Conservation (phyloP, 2,113 vertebrate species). For the Columba livia region DNA sequence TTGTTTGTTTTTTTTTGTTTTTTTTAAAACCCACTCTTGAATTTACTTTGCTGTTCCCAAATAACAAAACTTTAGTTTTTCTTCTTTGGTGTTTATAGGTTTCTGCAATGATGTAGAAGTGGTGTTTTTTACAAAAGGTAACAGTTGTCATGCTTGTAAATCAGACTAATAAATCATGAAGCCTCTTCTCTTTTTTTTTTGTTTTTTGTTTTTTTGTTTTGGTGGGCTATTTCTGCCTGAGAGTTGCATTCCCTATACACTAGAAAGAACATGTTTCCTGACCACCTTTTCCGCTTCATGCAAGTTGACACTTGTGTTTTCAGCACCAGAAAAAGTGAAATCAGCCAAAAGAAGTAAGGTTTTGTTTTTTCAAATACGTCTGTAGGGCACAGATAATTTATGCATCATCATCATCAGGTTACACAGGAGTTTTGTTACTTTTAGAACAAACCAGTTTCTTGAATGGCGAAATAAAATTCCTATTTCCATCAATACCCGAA, state of each 20-base stretch:
- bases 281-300: slow-evolving; percentile 58
- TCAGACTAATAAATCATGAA: slow-evolving; percentile 45
- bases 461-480: background rate
- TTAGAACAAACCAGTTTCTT: slow-evolving; percentile 14
- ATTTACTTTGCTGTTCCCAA: background rate
- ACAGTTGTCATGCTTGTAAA: background rate
- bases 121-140: background rate
- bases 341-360: slow-evolving; percentile 44
- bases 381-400: slow-evolving; percentile 53
- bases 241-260: slow-evolving; percentile 26
- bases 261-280: slow-evolving; percentile 53
- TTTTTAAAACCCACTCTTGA: background rate
- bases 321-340: slow-evolving; percentile 53
- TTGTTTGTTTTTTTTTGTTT: background rate
- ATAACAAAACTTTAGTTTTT: background rate
- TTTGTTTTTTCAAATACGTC: slow-evolving; percentile 42
- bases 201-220: background rate
- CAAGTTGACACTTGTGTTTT: slow-evolving; percentile 57
- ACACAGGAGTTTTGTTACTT: slow-evolving; percentile 41
- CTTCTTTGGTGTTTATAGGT: background rate
- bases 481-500: background rate
- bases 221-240: slow-evolving; percentile 10
- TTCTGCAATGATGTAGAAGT: background rate
- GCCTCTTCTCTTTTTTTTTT: background rate
- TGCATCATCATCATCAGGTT: slow-evolving; percentile 46